Evolutionary conservation across 2,888 invertebrate species (phyloP).

Genomic region (Orthonevra nobilis): DNA sequence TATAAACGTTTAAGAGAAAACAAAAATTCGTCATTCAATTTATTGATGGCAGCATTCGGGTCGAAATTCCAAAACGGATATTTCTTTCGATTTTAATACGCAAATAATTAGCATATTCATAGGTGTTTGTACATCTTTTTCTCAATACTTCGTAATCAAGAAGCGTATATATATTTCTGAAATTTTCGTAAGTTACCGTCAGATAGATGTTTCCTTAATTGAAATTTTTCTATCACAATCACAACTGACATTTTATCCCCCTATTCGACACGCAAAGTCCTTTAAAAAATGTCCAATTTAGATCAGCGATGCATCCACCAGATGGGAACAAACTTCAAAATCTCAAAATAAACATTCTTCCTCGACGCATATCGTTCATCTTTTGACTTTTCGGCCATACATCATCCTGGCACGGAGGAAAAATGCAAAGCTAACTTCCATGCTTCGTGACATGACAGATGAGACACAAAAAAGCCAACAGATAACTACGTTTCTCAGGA

Average conservation of each 20-base stretch:
- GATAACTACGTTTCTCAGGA: constrained; percentile 36
- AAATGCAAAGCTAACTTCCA: constrained; percentile 51
- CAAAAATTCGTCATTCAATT: too few species aligned
- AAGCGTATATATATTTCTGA: too few species aligned
- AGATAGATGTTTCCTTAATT: too few species aligned
- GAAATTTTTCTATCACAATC: background rate
- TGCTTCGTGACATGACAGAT: constrained; percentile 58
- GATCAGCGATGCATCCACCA: constrained; percentile 17
- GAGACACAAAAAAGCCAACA: constrained; percentile 18
- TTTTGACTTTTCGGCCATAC: constrained; percentile 55
- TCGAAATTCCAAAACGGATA: too few species aligned
- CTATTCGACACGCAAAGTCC: constrained; percentile 2
- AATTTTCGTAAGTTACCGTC: too few species aligned
- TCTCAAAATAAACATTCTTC: constrained; percentile 2
- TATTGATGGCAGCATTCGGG: too few species aligned
- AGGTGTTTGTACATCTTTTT: too few species aligned
- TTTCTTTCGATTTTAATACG: too few species aligned
- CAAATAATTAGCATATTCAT: too few species aligned
- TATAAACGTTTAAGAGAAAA: too few species aligned
- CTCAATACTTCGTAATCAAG: too few species aligned
- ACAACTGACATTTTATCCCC: background rate
- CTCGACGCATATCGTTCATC: constrained; percentile 16
- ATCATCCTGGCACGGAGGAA: constrained; percentile 33
- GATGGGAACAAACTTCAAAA: constrained; percentile 33
- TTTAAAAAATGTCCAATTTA: constrained; percentile 22